A percentile compares a stretch with the other conserved stretches of the same genome.
These are phyloP conservation scores for Amblyornis subalaris DNA, from an alignment of 2,113 vertebrate genomes.

Conservation along the genomic window DNA sequence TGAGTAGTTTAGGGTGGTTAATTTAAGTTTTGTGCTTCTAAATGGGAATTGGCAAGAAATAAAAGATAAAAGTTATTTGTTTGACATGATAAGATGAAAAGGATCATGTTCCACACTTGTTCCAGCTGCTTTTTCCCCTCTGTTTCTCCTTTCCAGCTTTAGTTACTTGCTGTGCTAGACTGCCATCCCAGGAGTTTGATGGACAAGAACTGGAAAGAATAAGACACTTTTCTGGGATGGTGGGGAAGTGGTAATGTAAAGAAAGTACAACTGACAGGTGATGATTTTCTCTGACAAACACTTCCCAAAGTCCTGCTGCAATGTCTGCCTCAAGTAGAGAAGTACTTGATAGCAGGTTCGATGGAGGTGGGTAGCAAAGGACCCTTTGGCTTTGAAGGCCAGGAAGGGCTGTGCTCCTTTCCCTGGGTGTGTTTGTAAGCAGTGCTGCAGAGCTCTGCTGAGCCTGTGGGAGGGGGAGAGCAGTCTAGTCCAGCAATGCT, in stretches of 20 bases:
- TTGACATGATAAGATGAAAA: neutral
- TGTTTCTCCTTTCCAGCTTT: neutral
- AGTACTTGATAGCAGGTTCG: neutral
- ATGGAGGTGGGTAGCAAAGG: neutral
- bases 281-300: neutral
- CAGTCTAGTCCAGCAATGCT: neutral
- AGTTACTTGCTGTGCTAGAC: neutral
- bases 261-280: fast-evolving
- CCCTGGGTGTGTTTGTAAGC: neutral
- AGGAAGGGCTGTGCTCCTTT: neutral
- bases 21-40: neutral
- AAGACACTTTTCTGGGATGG: neutral
- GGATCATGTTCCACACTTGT: neutral
- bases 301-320: neutral
- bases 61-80: neutral
- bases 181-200: neutral
- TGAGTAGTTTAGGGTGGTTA: neutral
- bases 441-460: neutral
- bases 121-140: neutral
- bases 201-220: neutral
- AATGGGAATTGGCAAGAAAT: neutral
- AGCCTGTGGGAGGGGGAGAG: neutral
- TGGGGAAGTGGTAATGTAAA: neutral
- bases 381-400: neutral
- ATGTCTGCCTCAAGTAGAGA: neutral